Percentiles rank a stretch among this genome's conserved stretches.
These are phyloP conservation scores for Dendrolimus punctatus DNA, from an alignment of 1,140 invertebrate species.

Conservation along the genomic window DNA sequence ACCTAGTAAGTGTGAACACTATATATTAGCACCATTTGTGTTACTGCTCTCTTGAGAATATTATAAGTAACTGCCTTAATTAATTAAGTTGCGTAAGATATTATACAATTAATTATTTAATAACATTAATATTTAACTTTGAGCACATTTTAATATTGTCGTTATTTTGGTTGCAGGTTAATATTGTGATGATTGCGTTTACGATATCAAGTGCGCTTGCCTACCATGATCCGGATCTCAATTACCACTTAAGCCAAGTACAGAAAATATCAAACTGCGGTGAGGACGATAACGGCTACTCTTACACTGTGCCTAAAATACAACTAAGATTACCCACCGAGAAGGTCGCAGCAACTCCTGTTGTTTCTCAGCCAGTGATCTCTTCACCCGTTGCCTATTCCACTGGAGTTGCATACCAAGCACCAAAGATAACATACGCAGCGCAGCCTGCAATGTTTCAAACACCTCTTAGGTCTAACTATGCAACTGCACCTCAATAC, in stretches of 20 bases:
- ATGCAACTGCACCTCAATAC: slow-evolving; percentile 23
- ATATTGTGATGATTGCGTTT: slow-evolving; percentile 28
- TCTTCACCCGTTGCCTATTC: slow-evolving; percentile 19
- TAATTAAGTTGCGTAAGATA: too few species aligned
- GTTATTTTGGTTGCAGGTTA: slow-evolving; percentile 36
- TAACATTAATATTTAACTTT: too few species aligned
- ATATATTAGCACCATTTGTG: too few species aligned
- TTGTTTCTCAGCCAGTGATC: slow-evolving; percentile 18
- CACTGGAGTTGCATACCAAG: slow-evolving; percentile 23
- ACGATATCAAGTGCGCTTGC: slow-evolving; percentile 31
- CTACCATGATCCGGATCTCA: slow-evolving; percentile 68
- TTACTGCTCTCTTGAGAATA: too few species aligned
- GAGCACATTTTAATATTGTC: too few species aligned
- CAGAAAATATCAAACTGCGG: slow-evolving; percentile 50
- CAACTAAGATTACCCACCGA: slow-evolving; percentile 43
- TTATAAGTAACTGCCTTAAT: too few species aligned
- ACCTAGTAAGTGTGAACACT: slow-evolving; percentile 25
- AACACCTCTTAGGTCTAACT: slow-evolving; percentile 27
- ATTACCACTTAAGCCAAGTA: slow-evolving; percentile 58
- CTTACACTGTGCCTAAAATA: slow-evolving; percentile 50
- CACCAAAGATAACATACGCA: slow-evolving; percentile 19
- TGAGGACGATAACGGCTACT: slow-evolving; percentile 43
- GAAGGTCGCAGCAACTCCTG: slow-evolving; percentile 21
- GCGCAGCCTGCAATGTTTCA: slow-evolving; percentile 38
- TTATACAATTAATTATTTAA: too few species aligned